Evolutionary conservation across 2,113 vertebrate species (phyloP), one percentile per base, ranked within the genome.

Genomic region (Cricetomys ansorgei): DNA sequence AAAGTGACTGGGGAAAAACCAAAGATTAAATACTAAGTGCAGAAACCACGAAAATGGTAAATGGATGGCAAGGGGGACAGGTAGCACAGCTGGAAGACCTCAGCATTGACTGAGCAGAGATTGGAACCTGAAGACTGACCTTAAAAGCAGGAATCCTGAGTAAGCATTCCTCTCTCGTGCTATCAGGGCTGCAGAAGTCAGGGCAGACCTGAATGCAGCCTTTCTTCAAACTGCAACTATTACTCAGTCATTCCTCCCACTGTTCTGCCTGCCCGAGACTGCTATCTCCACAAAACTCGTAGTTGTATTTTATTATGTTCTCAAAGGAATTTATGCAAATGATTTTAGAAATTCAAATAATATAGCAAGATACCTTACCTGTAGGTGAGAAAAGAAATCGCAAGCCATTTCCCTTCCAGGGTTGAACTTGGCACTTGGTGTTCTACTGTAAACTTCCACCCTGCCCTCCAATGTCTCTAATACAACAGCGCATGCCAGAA

Each of bases 271-370:
- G 75, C 23, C 79, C 65, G 8, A 11, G 67, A 83, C 53, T 64
- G 50, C 53, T 70, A 27, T 57, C 55, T 75, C 69, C n/a, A 75
- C 76, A 67, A 62, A 59, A 79, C 27, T 77, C 40, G 50, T 59
- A 31, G 45, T 64, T 93, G 45, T n/a, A 77, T 77, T 90, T 95
- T 88, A 80, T 72, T 92, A 85, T 21, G 25, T 94, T 92, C 90
- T 81, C 57, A 89, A 96, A 96, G 16, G 59, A 96, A 95, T 65
- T 16, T 77, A 89, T 79, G 29, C 6, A 86, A 23, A 70, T 70
- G 89, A 91, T 77, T 91, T 95, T 88, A 95, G 57, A 95, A 91
- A 92, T 57, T 76, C 9, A 86, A 34, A 67, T 72, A 69, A 67
- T 59, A 92, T 3, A 84, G 64, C 76, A 77, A 55, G 21, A 5